Percentiles rank a stretch among this genome's conserved stretches.
Conservation (phyloP, 2,888 invertebrate genomes). For the Glaucopsyche alexis region DNA sequence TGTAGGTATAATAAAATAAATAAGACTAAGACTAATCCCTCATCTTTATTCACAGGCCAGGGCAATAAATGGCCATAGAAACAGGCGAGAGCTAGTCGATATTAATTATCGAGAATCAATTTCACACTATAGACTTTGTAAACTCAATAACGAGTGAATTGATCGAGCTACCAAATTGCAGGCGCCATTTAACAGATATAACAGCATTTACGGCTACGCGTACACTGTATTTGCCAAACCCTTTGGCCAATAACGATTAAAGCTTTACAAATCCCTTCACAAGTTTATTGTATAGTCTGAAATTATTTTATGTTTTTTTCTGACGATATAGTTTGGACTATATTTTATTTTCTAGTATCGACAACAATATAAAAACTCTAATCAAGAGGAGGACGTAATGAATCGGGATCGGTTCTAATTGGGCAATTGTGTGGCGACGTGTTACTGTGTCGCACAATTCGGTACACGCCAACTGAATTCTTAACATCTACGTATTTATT, state of each 20-base stretch:
- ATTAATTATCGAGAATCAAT: conserved; percentile 14
- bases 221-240: background rate
- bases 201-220: background rate
- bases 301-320: background rate
- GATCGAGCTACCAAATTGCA: conserved; percentile 1
- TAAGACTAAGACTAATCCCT: background rate
- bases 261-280: background rate
- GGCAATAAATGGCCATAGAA: background rate
- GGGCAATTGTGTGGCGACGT: too few species aligned
- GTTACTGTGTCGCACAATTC: too few species aligned
- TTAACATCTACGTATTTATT: too few species aligned
- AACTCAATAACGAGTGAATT: conserved; percentile 14
- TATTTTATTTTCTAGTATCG: too few species aligned
- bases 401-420: too few species aligned
- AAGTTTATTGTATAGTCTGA: background rate
- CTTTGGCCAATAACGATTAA: conserved; percentile 7
- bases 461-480: too few species aligned
- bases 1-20: background rate
- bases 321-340: too few species aligned
- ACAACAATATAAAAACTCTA: too few species aligned
- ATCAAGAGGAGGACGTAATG: too few species aligned
- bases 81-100: background rate
- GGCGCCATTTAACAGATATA: conserved; percentile 8
- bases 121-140: conserved; percentile 7
- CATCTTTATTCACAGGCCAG: background rate